These are phyloP conservation scores for Mesocricetus auratus DNA, from an alignment of 2,113 vertebrate genomes.

Conservation along the genomic window DNA sequence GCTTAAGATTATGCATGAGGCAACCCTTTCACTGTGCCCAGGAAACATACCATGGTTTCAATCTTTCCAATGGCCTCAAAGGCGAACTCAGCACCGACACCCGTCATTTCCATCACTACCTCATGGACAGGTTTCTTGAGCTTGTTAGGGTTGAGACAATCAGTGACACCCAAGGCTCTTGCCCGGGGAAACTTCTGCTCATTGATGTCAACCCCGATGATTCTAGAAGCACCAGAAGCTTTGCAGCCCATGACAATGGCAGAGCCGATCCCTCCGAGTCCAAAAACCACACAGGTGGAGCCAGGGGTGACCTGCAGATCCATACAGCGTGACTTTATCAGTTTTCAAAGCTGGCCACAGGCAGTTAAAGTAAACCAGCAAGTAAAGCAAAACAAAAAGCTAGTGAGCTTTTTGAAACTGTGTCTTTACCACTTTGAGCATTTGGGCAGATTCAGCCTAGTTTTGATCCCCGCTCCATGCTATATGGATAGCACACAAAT, in stretches of 20 bases:
- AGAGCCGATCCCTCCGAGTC: conserved; percentile 90
- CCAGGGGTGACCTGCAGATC: conserved; percentile 88
- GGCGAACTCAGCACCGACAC: conserved; percentile 88
- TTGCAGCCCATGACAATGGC: conserved; percentile 93
- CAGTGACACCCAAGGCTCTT: conserved; percentile 88
- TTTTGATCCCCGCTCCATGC: neutral
- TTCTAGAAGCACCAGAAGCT: conserved; percentile 91
- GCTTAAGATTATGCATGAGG: neutral
- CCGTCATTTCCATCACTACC: conserved; percentile 88
- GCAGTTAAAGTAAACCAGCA: neutral
- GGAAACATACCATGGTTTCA: conserved; percentile 88
- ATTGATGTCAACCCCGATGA: conserved; percentile 92
- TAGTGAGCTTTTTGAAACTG: neutral
- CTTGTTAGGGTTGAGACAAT: conserved; percentile 90
- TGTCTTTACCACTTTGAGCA: neutral
- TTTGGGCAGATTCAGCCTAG: neutral
- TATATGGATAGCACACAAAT: neutral
- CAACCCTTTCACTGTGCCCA: neutral
- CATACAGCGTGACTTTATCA: neutral
- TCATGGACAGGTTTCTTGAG: conserved; percentile 87
- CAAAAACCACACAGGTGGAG: conserved; percentile 91
- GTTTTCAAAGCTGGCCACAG: neutral
- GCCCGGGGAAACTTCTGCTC: conserved; percentile 87
- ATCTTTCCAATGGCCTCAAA: conserved; percentile 90
- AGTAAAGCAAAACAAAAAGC: neutral